Base-by-base conservation (phyloP, 1,140 invertebrate species). In the Calliopsis andreniformis region DNA sequence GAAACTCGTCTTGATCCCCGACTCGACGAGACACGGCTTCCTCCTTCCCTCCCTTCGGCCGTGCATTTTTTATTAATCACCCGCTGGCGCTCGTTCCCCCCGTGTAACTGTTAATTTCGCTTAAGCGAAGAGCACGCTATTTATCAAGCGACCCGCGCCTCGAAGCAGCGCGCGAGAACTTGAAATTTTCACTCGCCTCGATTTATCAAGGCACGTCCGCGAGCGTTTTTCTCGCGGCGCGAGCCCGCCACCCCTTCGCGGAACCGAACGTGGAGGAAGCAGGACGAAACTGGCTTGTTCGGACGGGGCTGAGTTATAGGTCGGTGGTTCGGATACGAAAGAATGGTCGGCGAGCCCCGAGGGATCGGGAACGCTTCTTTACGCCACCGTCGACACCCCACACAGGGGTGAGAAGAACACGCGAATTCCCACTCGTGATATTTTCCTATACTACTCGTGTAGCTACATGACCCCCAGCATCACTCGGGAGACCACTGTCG, bases 371-470 rank as follows among this genome's bases (percentile, higher is more conserved):
- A 28, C 30, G 53, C 18, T 81, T 81, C 79, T 81, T 81, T 80
- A 70, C 58, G 61, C 39, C 61, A 63, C 43, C 55, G 78, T 70
- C 78, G 79, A 67, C 68, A 61, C 51, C 23, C 23, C 20, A n/a
- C 25, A 55, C 39, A 63, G 32, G 23, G 73, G 58, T 68, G n/a
- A 64, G 23, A 70, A 63, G 47, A 77, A 82, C 53, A 47, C 51
- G 80, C n/a, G 42, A 77, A 82, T 81, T 77, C 79, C 72, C 80
- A 62, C 80, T 64, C 71, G 80, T 63, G 61, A 77, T 63, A 77
- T 82, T 77, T 49, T 20, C 42, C 32, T 20, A 47, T 51, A 55
- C 77, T 77, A 81, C 80, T 77, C 69, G 80, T 81, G 79, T 81
- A 81, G 25, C 1, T 61, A 70, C 42, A 70, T 35, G 32, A 59